These are phyloP conservation scores for Sebastiscus albofasciatus DNA, from an alignment of 2,797 vertebrate genomes.

Conservation along the genomic window DNA sequence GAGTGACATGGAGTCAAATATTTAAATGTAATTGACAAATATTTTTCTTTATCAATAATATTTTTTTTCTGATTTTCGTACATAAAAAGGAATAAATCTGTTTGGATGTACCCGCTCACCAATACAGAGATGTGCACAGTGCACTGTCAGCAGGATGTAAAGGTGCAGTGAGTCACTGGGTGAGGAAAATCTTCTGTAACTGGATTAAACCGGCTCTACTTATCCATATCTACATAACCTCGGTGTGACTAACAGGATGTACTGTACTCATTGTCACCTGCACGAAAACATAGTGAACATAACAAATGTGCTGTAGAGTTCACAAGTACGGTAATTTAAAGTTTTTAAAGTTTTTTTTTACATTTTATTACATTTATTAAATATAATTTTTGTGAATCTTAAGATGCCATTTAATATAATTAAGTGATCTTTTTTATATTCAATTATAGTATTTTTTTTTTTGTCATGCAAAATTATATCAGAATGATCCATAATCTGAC, in stretches of 20 bases:
- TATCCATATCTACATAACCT: conserved; percentile 27
- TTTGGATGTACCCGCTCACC: neutral
- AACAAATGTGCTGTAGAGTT: neutral
- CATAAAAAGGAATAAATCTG: neutral
- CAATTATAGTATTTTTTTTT: no score
- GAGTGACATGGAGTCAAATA: neutral
- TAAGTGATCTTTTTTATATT: neutral
- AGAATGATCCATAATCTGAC: neutral
- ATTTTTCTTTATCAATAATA: neutral
- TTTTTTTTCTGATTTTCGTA: neutral
- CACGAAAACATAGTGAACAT: neutral
- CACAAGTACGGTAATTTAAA: no score
- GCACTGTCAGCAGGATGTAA: conserved; percentile 32
- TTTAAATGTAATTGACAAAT: neutral
- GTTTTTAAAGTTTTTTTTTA: neutral
- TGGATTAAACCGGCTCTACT: conserved; percentile 55
- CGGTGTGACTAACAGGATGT: conserved; percentile 43
- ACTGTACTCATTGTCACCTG: conserved; percentile 5
- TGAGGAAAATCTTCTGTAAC: conserved; percentile 50
- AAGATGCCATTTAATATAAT: neutral
- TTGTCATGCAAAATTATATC: no score
- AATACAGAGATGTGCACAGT: neutral
- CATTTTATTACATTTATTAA: neutral
- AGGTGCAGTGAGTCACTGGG: conserved; percentile 45
- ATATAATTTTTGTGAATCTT: neutral